Evolutionary conservation across 2,888 invertebrate genomes (phyloP).

Genomic region (Agrenia bidenticulata): DNA sequence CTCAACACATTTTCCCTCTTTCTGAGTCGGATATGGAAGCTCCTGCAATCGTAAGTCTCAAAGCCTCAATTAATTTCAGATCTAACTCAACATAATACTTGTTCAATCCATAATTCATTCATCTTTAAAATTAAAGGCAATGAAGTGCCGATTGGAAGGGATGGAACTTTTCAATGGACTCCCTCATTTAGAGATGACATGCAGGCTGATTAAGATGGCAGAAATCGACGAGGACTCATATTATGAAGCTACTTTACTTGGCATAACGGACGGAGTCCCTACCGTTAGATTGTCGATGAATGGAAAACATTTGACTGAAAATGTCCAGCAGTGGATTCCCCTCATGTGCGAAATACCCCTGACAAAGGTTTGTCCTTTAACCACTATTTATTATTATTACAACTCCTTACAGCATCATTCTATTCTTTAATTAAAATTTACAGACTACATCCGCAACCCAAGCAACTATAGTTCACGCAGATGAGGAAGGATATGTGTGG

Average conservation of each 20-base stretch:
- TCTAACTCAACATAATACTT: too few species aligned
- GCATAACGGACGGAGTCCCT: not conserved
- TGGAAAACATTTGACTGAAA: not conserved
- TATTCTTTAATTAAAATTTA: too few species aligned
- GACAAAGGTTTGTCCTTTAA: not conserved
- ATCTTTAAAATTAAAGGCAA: constrained; percentile 1
- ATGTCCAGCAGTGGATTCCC: constrained; percentile 5
- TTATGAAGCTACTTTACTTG: not conserved
- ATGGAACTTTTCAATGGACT: constrained; percentile 12
- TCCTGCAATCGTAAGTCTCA: not conserved
- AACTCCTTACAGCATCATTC: too few species aligned
- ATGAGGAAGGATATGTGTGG: constrained; percentile 10
- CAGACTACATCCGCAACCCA: too few species aligned
- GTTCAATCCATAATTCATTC: not conserved
- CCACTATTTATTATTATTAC: too few species aligned
- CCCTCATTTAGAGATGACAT: constrained; percentile 1
- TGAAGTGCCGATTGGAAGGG: constrained; percentile 12
- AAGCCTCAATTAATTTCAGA: too few species aligned
- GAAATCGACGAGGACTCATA: not conserved
- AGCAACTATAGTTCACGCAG: constrained; percentile 4
- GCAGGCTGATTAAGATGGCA: not conserved
- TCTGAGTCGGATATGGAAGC: not conserved
- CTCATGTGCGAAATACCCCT: not conserved
- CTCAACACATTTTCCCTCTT: not conserved
- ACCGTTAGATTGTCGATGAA: not conserved